Evolutionary conservation across 1,140 invertebrate genomes (phyloP), one percentile per base, ranked within the genome.

Genomic region (Orius insidiosus): DNA sequence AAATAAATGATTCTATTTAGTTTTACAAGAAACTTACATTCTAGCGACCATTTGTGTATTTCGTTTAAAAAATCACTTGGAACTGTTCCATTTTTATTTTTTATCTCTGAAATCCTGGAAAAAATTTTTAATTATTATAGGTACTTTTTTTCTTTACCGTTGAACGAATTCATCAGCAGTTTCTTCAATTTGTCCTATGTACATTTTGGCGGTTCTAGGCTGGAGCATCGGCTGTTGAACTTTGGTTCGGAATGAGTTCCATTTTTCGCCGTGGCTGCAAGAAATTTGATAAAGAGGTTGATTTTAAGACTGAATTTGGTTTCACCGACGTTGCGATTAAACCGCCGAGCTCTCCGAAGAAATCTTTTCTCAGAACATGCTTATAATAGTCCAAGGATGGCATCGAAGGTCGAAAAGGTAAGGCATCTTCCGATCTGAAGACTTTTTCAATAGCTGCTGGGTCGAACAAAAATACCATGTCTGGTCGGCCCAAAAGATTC

Each of bases 21-120:
- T n/a, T 16, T 13, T 14, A 36, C 9, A n/a, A 36, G 4, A 3
- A 54, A 74, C 77, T 78, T 66, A 86, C 83, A 85, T 71, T 88
- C 85, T 19, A 88, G 64, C 1, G 83, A 80, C 80, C 84, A 85
- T 69, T 85, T 85, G 58, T 87, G 84, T 33, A 87, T 71, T 65
- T 85, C 81, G 48, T 75, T 79, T 36, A 85, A 65, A 65, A 85
- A 86, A 59, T 85, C 70, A 11, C 68, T 68, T 10, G 81, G 81
- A 50, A 84, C 63, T 56, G 85, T 77, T 31, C 68, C 60, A 39
- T 75, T 69, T 38, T 70, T 59, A 58, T 82, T 68, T 46, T 74
- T 65, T 58, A 81, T 74, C 50, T 64, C 62, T 49, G 76, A 69
- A 56, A 85, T 76, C 58, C 81, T 84, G n/a, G n/a, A n/a, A n/a